These are phyloP conservation scores for Erythrolamprus reginae DNA, from an alignment of 2,113 vertebrate species.

Conservation along the genomic window DNA sequence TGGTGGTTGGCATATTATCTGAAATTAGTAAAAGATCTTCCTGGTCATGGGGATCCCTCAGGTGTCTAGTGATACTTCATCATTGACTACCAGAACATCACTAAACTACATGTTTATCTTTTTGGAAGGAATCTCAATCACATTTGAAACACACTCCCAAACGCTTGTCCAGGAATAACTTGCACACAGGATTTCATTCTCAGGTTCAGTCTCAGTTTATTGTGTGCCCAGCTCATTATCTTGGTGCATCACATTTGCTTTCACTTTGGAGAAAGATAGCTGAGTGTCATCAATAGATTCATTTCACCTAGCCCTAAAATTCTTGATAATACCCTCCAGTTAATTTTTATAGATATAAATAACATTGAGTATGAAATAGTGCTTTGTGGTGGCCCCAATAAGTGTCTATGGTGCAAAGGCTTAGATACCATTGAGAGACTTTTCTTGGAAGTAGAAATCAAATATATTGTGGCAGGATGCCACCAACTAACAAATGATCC, in stretches of 20 bases:
- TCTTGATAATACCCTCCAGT: background rate
- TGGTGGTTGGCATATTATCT: background rate
- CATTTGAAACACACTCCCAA: background rate
- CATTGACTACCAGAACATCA: background rate
- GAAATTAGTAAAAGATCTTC: background rate
- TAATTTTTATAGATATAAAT: background rate
- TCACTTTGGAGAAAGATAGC: background rate
- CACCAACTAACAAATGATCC: background rate
- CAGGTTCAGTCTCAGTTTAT: background rate
- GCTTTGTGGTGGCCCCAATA: background rate
- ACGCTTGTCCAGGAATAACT: background rate
- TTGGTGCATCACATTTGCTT: background rate
- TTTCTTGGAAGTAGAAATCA: background rate
- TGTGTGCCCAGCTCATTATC: background rate
- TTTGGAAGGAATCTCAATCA: background rate
- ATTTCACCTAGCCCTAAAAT: background rate
- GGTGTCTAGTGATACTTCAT: background rate
- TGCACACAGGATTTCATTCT: background rate
- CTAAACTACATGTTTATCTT: background rate
- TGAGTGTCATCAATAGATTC: background rate
- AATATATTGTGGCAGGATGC: background rate
- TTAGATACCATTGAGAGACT: background rate
- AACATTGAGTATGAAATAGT: background rate
- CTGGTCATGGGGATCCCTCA: background rate
- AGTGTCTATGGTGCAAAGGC: background rate